phyloP scores from a whole-genome alignment of 2,113 vertebrate genomes.

The Lynx canadensis region DNA sequence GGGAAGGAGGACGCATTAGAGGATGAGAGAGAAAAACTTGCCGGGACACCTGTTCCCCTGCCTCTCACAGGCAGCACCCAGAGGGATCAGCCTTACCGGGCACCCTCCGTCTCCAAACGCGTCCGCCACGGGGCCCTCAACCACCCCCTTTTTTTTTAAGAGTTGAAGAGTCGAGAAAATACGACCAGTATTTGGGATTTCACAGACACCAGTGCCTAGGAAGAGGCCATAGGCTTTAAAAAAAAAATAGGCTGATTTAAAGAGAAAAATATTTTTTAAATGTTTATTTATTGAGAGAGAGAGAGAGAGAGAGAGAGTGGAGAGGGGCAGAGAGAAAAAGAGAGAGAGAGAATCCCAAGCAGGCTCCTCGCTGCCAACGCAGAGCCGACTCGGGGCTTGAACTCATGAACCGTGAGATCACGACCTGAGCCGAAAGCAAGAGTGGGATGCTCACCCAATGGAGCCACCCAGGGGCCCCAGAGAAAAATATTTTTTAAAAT shows the following conservation, averaged over 20 bases:
- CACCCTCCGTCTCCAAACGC: not conserved
- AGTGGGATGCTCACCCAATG: no score
- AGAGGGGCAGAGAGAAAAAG: no score
- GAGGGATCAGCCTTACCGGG: not conserved
- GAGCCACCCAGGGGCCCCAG: no score
- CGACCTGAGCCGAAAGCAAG: no score
- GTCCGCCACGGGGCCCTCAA: not conserved
- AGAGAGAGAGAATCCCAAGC: no score
- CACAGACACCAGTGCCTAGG: not conserved
- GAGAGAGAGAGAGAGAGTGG: no score
- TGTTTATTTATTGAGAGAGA: no score
- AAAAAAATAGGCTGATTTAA: not conserved
- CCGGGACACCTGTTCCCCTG: not conserved
- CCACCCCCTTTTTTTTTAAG: not conserved
- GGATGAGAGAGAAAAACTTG: not conserved
- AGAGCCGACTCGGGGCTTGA: no score
- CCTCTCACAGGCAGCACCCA: not conserved
- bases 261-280: not conserved
- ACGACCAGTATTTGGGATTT: not conserved
- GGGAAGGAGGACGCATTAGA: conserved; percentile 23
- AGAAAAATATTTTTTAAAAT: conserved; percentile 15
- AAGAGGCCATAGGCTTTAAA: not conserved
- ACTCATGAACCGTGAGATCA: no score
- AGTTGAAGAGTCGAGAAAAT: not conserved
- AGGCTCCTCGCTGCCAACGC: no score